Conservation (phyloP, 1,140 invertebrate genomes). For the Cotesia glomerata region DNA sequence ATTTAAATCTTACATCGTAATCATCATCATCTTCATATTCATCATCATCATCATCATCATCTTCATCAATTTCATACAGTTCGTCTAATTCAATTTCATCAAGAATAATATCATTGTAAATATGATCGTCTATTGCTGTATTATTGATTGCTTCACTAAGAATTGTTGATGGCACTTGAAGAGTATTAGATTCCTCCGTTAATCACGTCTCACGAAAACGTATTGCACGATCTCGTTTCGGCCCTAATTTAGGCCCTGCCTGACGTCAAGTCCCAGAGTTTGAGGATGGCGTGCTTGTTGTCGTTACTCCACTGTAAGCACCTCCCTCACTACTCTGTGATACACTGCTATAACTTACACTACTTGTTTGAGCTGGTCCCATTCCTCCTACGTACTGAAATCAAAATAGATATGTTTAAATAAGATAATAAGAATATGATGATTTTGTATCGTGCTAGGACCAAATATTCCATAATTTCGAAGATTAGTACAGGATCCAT, state of each 20-base stretch:
- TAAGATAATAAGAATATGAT: neutral
- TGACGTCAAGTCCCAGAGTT: slow-evolving; percentile 56
- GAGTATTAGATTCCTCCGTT: neutral
- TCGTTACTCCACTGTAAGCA: slow-evolving; percentile 36
- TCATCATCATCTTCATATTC: slow-evolving; percentile 8
- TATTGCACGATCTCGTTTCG: slow-evolving; percentile 54
- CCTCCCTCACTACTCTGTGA: slow-evolving; percentile 57
- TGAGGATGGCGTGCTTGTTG: slow-evolving; percentile 30
- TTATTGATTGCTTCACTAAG: neutral
- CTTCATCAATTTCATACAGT: slow-evolving; percentile 1
- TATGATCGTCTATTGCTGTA: neutral
- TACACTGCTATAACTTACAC: slow-evolving; percentile 57
- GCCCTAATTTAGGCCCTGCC: slow-evolving; percentile 53
- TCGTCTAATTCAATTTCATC: neutral
- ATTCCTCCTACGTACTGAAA: slow-evolving; percentile 55
- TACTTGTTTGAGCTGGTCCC: slow-evolving; percentile 49
- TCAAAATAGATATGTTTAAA: slow-evolving; percentile 32
- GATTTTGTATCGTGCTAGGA: too few relatives aligned
- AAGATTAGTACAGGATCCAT: too few relatives aligned
- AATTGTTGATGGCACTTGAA: neutral
- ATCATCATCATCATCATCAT: neutral
- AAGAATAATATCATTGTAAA: neutral
- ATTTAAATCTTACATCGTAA: neutral
- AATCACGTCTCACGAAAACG: slow-evolving; percentile 59
- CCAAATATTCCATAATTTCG: too few relatives aligned